Conservation (phyloP, 2,888 invertebrate species). For the Dorcus hopei region DNA sequence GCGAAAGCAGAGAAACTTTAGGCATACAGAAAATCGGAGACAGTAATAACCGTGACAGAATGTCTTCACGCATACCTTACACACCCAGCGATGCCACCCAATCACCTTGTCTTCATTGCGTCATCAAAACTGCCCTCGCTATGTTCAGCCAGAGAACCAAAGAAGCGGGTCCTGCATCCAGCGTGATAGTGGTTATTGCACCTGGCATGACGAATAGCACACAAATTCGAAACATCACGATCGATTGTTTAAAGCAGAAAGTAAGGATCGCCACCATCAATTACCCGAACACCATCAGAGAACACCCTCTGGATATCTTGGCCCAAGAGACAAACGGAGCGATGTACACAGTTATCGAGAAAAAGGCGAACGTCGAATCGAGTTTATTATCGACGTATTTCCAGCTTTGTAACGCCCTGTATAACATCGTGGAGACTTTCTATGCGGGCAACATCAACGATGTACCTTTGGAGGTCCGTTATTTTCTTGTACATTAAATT, state of each 20-base stretch:
- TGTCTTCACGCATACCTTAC: conserved; percentile 53
- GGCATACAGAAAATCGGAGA: conserved; percentile 32
- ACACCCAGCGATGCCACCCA: conserved; percentile 52
- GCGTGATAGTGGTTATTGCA: conserved; percentile 56
- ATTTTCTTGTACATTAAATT: not conserved
- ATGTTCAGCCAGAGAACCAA: conserved; percentile 51
- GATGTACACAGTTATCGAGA: conserved; percentile 54
- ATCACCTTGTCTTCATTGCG: conserved; percentile 52
- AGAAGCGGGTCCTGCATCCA: conserved; percentile 51
- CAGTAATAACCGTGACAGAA: conserved; percentile 44
- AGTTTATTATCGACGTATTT: conserved; percentile 56
- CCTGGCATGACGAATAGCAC: conserved; percentile 53
- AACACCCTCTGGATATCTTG: conserved; percentile 49
- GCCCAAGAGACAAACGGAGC: conserved; percentile 49
- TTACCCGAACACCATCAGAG: conserved; percentile 51
- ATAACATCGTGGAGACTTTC: conserved; percentile 50
- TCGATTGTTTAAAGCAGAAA: conserved; percentile 48
- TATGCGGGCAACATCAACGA: conserved; percentile 50
- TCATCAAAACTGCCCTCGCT: conserved; percentile 46
- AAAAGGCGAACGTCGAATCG: conserved; percentile 53
- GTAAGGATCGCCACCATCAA: conserved; percentile 56
- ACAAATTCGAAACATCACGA: conserved; percentile 46
- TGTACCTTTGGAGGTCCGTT: conserved; percentile 49
- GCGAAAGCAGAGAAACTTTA: conserved; percentile 43
- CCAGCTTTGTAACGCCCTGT: conserved; percentile 51